A percentile compares a stretch with the other conserved stretches of the same genome.
Evolutionary conservation across 2,888 invertebrate genomes (phyloP).

Genomic region (Camptogramma bilineatum): DNA sequence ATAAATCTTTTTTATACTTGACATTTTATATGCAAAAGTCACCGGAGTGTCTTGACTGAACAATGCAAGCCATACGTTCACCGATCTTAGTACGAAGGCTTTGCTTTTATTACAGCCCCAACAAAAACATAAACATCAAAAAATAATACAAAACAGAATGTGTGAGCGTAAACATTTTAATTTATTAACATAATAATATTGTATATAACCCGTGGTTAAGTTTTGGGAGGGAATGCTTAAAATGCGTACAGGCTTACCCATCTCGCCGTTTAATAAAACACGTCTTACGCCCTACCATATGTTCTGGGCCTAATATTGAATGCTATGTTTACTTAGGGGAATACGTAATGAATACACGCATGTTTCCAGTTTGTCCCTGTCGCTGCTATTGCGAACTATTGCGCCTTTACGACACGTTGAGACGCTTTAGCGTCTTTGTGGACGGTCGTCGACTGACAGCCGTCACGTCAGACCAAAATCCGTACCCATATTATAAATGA

Average conservation of each 20-base stretch:
- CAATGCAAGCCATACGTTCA: conserved; percentile 10
- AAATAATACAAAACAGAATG: conserved; percentile 17
- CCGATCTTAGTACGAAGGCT: conserved; percentile 9
- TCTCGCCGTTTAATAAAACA: conserved; percentile 63
- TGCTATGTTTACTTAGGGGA: conserved; percentile 63
- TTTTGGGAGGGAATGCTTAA: conserved; percentile 37
- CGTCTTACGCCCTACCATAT: conserved; percentile 61
- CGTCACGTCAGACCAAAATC: too few species aligned
- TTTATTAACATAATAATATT: conserved; percentile 31
- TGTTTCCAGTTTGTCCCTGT: conserved; percentile 45
- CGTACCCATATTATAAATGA: too few species aligned
- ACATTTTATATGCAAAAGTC: neutral
- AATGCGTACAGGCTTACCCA: conserved; percentile 48
- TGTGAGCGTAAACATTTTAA: conserved; percentile 31
- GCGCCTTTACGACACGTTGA: conserved; percentile 30
- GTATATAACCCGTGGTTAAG: conserved; percentile 29
- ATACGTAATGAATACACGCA: conserved; percentile 60
- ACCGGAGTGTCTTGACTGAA: neutral
- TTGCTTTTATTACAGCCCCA: conserved; percentile 17
- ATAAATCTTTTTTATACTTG: too few species aligned
- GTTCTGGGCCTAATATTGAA: conserved; percentile 64
- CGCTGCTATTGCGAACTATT: conserved; percentile 38
- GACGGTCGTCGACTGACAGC: neutral
- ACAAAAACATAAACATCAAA: conserved; percentile 24
- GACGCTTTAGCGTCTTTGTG: neutral